A percentile compares a stretch with the other conserved stretches of the same genome.
Evolutionary conservation across 2,888 invertebrate genomes (phyloP).

Genomic region (Eristalinus aeneus): DNA sequence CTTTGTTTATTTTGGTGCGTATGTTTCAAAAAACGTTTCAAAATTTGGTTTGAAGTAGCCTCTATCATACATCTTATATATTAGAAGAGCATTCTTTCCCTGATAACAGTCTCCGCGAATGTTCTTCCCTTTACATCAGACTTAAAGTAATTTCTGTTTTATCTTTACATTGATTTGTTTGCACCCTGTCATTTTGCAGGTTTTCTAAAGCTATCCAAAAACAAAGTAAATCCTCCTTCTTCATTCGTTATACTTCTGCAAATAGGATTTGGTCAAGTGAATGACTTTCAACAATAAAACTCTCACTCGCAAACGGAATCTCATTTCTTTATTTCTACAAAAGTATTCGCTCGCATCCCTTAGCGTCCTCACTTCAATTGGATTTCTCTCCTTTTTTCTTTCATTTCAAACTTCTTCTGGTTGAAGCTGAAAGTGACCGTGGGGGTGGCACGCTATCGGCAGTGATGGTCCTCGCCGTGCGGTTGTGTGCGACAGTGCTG

Average conservation of each 20-base stretch:
- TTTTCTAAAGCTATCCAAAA: neutral
- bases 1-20: too few species aligned
- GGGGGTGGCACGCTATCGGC: neutral
- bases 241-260: conserved; percentile 7
- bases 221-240: neutral
- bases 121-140: neutral
- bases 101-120: too few species aligned
- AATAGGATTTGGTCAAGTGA: conserved; percentile 56
- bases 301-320: conserved; percentile 35
- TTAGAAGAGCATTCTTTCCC: too few species aligned
- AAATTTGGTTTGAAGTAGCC: too few species aligned
- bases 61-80: too few species aligned
- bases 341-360: conserved; percentile 23
- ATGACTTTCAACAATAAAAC: conserved; percentile 39
- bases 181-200: neutral
- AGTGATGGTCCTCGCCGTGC: neutral
- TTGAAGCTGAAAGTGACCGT: conserved; percentile 32
- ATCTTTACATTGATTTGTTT: neutral
- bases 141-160: neutral
- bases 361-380: neutral
- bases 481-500: conserved; percentile 42
- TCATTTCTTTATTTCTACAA: conserved; percentile 24
- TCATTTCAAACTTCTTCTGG: neutral
- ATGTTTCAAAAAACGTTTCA: too few species aligned
- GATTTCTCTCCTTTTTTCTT: neutral